phyloP scores from a whole-genome alignment of 2,888 invertebrate genomes.

The Athalia rosae region DNA sequence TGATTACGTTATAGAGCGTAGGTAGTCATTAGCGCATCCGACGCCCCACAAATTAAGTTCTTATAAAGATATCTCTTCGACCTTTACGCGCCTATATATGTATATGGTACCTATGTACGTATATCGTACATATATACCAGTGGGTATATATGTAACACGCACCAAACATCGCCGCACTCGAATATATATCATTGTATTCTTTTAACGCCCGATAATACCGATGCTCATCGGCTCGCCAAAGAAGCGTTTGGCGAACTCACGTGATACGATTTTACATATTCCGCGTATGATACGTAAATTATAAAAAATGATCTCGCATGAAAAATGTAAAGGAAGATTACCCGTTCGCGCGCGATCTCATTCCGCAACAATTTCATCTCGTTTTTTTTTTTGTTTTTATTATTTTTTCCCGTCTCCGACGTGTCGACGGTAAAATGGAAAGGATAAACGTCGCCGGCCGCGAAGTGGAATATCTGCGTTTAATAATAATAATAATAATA shows the following conservation, averaged over 20 bases:
- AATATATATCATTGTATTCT: neutral
- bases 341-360: neutral
- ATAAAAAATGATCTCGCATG: neutral
- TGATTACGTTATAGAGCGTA: constrained; percentile 51
- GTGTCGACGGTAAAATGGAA: too few species aligned
- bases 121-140: neutral
- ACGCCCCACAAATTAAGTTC: constrained; percentile 66
- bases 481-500: neutral
- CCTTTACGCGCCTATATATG: constrained; percentile 56
- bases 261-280: too few species aligned
- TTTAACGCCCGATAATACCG: neutral
- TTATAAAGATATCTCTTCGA: constrained; percentile 65
- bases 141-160: neutral
- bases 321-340: neutral
- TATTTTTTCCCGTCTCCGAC: neutral
- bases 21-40: constrained; percentile 64
- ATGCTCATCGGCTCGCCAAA: neutral
- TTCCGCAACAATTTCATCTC: too few species aligned
- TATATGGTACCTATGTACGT: constrained; percentile 28
- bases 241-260: neutral
- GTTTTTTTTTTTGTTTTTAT: too few species aligned
- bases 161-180: neutral
- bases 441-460: too few species aligned
- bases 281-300: neutral
- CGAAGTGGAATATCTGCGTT: too few species aligned